Evolutionary conservation across 1,140 invertebrate species (phyloP), one percentile per base, ranked within the genome.

Genomic region (Diabrotica undecimpunctata): DNA sequence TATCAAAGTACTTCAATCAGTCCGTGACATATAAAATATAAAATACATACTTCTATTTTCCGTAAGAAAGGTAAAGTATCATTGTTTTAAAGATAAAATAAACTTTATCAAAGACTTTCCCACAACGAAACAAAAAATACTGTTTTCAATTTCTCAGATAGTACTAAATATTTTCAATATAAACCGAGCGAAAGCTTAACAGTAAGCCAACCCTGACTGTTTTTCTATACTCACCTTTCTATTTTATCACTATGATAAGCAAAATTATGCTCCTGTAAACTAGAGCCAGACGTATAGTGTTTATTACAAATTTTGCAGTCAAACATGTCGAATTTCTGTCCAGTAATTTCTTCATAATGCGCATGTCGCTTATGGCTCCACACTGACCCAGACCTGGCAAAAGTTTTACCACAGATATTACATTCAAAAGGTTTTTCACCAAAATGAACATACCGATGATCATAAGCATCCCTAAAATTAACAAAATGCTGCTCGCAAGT

Each of bases 401-500:
- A 58, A 6, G 11, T 37, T 36, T 58, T 58, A 9, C 36, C 36
- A 35, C 56, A 58, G 6, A 58, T 38, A 39, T 58, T 11, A 9
- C 67, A 80, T 66, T 66, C 80, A 79, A 0, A 62, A 14, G 25
- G 39, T 6, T 5, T 58, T 12, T 58, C 37, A 8, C 8, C 37
- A n/a, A n/a, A n/a, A 58, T 58, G 56, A 6, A 8, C 8, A 12
- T 13, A 71, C 60, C 76, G 75, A 60, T 78, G 77, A 50, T 78
- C 76, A 6, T 70, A 61, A 0, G 79, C 81, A 74, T 81, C 81
- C 0, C 80, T 81, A 54, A 75, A 79, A 6, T 80, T 78, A 51
- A 79, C 77, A 65, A 84, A 84, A n/a, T 79, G 77, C 66, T 82
- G 82, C 7, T 76, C 74, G 60, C 83, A 84, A 13, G 77, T 77